Evolutionary conservation across 1,140 invertebrate species (phyloP), one percentile per base, ranked within the genome.

Genomic region (Zaprionus kolodkinae): DNA sequence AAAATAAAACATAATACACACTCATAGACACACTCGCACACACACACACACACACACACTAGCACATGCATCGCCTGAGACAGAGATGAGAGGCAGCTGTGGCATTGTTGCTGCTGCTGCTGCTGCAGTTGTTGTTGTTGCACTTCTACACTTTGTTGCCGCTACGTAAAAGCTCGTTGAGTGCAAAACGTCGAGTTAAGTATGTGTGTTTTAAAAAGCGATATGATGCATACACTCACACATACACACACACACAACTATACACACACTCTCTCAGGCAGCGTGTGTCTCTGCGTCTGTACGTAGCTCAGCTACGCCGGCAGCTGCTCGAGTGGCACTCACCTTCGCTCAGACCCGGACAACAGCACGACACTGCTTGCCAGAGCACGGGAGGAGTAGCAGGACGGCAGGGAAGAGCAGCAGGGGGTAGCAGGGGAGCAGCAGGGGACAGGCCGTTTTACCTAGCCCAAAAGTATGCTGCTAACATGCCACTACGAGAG

Each of bases 151-250:
- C 78, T 87, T 85, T 87, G 84, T 87, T 88, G 84, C 65, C 56
- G 82, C 81, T 87, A 82, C 73, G 72, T 82, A 86, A 87, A 86
- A 87, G 84, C 83, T 86, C 74, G 85, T 88, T 88, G 85, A 88
- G 85, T 88, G 85, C 80, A 88, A 88, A 89, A 89, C 78, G 85
- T 89, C 81, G 85, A 89, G 85, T 85, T 89, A 88, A 88, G 85
- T 88, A 88, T 81, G 86, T 84, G 84, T 85, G 61, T 86, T 71
- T 73, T 73, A 74, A 81, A 81, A 78, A 67, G 55, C 64, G 64
- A 81, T 72, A 68, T 62, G 72, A 78, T 82, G 80, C 64, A 78
- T 77, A 71, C 68, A 74, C 71, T 73, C 10, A 74, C 57, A 66
- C 50, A 65, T 45, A 54, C 40, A 59, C 3, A 54, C 30, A 66